Conservation (phyloP, 2,888 invertebrate genomes). For the Pseudoips prasinana region DNA sequence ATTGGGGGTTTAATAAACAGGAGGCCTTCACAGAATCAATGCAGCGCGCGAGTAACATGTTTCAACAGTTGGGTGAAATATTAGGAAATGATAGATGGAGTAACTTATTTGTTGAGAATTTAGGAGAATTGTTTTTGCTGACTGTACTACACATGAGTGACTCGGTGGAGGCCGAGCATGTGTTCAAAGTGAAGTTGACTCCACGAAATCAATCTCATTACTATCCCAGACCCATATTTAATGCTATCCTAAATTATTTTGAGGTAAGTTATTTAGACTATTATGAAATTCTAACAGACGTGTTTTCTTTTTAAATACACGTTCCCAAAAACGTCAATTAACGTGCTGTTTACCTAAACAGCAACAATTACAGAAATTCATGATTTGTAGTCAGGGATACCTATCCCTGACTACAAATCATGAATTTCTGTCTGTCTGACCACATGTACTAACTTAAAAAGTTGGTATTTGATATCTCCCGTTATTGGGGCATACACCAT, state of each 20-base stretch:
- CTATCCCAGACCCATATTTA: slow-evolving; percentile 60
- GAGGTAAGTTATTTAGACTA: slow-evolving; percentile 61
- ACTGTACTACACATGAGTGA: slow-evolving; percentile 60
- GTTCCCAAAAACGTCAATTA: no score
- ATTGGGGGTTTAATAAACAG: slow-evolving; percentile 29
- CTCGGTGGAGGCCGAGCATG: slow-evolving; percentile 44
- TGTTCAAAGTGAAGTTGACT: slow-evolving; percentile 48
- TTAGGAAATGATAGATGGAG: slow-evolving; percentile 59
- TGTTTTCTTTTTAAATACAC: no score
- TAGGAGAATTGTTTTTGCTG: slow-evolving; percentile 60
- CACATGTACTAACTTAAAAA: no score
- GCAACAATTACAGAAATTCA: no score
- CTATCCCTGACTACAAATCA: no score
- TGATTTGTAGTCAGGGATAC: no score
- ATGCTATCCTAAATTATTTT: slow-evolving; percentile 66
- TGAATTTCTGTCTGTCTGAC: no score
- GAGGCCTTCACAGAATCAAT: slow-evolving; percentile 32
- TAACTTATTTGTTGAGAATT: slow-evolving; percentile 61
- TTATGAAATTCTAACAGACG: slow-evolving; percentile 3
- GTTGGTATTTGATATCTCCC: no score
- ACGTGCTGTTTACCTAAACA: no score
- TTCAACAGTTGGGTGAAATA: slow-evolving; percentile 52
- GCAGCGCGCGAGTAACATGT: slow-evolving; percentile 50
- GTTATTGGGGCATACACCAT: no score
- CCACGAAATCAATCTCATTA: slow-evolving; percentile 55